Evolutionary conservation across 2,797 vertebrate genomes (phyloP), one percentile per base, ranked within the genome.

Genomic region (Margarornis squamiger): DNA sequence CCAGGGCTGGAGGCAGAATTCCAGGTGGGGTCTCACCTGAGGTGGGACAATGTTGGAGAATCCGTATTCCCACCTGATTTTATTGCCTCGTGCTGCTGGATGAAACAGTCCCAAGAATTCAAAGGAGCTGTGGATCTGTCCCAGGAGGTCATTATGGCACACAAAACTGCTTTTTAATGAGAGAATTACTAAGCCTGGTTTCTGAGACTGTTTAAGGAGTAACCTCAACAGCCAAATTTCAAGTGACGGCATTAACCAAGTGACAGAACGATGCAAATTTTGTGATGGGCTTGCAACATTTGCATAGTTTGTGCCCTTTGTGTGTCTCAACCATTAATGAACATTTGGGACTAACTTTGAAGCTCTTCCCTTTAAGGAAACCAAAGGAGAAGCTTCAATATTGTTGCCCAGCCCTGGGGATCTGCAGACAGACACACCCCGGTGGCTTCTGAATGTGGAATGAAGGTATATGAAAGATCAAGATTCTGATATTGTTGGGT

Each of bases 271-370:
- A 49, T 32, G 29, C 58, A 39, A 23, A 74, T 90, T 77, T 61
- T 77, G 68, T 61, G 41, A 72, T 7, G 20, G 19, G 15, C 41
- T 54, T 70, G 85, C 63, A 87, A 23, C n/a, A 92, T 92, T 95
- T 91, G 14, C 96, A 62, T 85, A 43, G 39, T 26, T 27, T 34
- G 29, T 34, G 46, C 55, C 5, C 51, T 82, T 51, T 34, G 39
- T 32, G 18, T 83, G 90, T 94, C 93, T 94, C 88, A 83, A 77
- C 16, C 52, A 10, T 43, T 92, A 93, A 95, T 90, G 61, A 95
- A 51, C 73, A 83, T 93, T 91, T 91, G 68, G 65, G 65, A 9
- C 13, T 41, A 30, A 21, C 95, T 96, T 96, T 95, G 95, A 96
- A 95, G 89, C 91, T 34, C 41, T 73, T 51, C 66, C 62, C 63